Evolutionary conservation across 1,140 invertebrate species (phyloP).

Genomic region (Schlechtendalia chinensis): DNA sequence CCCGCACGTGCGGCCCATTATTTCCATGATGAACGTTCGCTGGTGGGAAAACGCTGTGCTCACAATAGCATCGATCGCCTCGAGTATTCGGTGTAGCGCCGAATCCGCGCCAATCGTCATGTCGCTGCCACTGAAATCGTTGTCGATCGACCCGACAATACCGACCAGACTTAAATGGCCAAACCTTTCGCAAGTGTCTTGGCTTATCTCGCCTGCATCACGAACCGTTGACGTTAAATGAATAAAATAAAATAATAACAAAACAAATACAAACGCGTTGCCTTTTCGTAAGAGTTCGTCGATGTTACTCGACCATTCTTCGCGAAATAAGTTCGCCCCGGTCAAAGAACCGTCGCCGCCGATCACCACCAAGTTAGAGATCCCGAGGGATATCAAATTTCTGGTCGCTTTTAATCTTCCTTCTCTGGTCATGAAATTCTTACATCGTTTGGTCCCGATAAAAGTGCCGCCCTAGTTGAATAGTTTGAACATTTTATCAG

Average conservation of each 20-base stretch:
- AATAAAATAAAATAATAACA: too few species aligned
- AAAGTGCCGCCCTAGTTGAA: constrained; percentile 61
- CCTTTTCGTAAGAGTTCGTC: not conserved
- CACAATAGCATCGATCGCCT: constrained; percentile 64
- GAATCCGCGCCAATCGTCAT: constrained; percentile 69
- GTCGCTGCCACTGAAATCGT: constrained; percentile 69
- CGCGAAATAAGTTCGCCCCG: constrained; percentile 64
- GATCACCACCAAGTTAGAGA: constrained; percentile 66
- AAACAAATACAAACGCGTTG: too few species aligned
- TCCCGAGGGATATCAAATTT: constrained; percentile 60
- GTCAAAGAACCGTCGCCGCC: constrained; percentile 66
- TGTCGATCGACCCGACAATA: constrained; percentile 67
- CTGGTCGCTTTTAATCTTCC: constrained; percentile 62
- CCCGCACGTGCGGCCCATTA: constrained; percentile 67
- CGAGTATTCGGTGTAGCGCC: constrained; percentile 66
- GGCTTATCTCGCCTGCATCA: constrained; percentile 19
- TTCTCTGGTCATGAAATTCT: constrained; percentile 60
- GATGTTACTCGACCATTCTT: constrained; percentile 51
- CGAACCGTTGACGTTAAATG: too few species aligned
- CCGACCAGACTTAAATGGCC: constrained; percentile 61
- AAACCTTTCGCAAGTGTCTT: not conserved
- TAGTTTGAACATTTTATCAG: not conserved
- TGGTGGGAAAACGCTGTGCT: constrained; percentile 66
- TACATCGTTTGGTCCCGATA: constrained; percentile 65
- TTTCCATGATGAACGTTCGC: constrained; percentile 66